Conservation (phyloP, 2,888 invertebrate genomes). For the Amphipoea oculea region DNA sequence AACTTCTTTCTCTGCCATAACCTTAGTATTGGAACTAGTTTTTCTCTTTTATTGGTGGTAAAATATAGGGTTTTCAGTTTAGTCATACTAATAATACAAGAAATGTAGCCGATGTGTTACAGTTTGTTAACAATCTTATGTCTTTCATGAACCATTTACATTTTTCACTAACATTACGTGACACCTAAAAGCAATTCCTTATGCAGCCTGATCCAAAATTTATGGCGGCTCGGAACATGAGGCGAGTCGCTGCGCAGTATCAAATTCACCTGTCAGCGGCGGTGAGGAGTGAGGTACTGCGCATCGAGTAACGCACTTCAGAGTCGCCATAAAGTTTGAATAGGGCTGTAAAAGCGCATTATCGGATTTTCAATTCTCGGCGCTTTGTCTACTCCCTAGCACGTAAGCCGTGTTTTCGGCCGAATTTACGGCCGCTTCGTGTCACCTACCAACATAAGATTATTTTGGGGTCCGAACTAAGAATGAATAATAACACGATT, state of each 20-base stretch:
- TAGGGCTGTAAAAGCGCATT: not conserved
- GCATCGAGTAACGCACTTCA: not conserved
- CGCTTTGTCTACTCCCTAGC: too few species aligned
- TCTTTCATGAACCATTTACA: conserved; percentile 3
- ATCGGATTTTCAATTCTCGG: not conserved
- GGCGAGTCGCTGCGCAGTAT: not conserved
- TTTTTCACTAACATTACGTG: not conserved
- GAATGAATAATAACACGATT: not conserved
- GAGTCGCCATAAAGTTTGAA: not conserved
- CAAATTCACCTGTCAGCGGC: not conserved
- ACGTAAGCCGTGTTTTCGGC: not conserved
- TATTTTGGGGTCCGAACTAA: not conserved
- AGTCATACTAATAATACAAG: not conserved
- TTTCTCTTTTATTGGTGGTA: conserved; percentile 3
- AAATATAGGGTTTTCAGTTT: not conserved
- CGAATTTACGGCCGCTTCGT: not conserved
- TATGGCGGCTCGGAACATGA: not conserved
- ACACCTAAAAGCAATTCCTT: not conserved
- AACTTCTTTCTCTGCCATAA: not conserved
- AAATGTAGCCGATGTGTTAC: not conserved
- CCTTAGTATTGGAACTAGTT: not conserved
- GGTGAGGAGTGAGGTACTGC: not conserved
- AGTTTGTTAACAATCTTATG: conserved; percentile 30
- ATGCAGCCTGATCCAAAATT: not conserved
- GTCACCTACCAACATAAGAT: not conserved